phyloP scores from a whole-genome alignment of 2,113 vertebrate species.

The Tyrannus savana region DNA sequence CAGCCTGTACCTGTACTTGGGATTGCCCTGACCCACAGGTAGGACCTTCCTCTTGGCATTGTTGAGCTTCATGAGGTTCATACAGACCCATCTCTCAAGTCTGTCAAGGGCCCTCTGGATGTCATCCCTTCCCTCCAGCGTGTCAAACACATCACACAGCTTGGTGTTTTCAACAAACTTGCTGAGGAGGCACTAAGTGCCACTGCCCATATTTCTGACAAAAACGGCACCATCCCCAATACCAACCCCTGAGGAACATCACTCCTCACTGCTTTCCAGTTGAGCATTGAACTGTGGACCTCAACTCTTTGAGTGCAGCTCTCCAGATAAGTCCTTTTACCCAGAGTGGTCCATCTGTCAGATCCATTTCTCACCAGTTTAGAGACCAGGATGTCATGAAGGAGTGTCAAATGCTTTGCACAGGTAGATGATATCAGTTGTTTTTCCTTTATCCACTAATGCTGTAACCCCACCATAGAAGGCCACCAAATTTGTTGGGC shows the following conservation, averaged over 20 bases:
- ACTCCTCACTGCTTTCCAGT: not conserved
- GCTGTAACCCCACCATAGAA: not conserved
- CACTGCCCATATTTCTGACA: not conserved
- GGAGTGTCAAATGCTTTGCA: not conserved
- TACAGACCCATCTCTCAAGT: not conserved
- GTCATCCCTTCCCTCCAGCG: not conserved
- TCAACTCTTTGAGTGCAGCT: not conserved
- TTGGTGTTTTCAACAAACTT: not conserved
- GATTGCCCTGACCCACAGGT: accelerated
- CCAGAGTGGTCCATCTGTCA: too few species aligned
- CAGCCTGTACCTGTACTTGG: not conserved
- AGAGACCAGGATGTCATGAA: not conserved
- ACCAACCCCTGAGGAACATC: not conserved
- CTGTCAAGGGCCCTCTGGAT: not conserved
- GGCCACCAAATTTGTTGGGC: not conserved
- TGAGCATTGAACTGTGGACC: accelerated
- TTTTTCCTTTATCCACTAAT: not conserved
- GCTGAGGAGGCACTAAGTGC: not conserved
- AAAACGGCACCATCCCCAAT: not conserved
- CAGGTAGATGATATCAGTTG: not conserved
- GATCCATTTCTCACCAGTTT: too few species aligned
- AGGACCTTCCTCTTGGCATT: not conserved
- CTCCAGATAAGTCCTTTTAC: not conserved
- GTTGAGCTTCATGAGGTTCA: not conserved
- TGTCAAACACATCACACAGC: not conserved